Evolutionary conservation across 2,797 vertebrate species (phyloP).

Genomic region (Tympanoctomys barrerae): DNA sequence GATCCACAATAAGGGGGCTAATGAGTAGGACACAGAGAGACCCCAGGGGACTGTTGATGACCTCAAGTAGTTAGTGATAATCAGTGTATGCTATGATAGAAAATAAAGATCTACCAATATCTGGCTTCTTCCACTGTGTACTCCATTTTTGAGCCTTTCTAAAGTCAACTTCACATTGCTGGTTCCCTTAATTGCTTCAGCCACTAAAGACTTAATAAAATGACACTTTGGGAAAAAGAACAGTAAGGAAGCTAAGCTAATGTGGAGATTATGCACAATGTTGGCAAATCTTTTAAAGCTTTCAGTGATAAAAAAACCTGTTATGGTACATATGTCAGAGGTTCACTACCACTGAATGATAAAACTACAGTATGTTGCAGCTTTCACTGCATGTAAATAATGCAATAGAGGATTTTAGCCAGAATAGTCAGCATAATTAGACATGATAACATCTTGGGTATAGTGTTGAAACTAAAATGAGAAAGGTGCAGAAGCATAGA

Average conservation of each 20-base stretch:
- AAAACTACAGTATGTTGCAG: background rate
- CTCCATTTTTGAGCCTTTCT: background rate
- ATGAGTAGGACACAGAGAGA: background rate
- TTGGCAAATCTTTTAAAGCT: background rate
- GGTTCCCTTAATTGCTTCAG: background rate
- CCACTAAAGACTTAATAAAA: background rate
- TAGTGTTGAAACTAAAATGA: background rate
- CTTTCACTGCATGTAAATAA: slow-evolving; percentile 33
- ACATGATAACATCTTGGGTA: slow-evolving; percentile 5
- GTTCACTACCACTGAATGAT: background rate
- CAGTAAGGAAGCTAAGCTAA: background rate
- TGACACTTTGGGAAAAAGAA: slow-evolving; percentile 37
- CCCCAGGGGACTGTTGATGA: background rate
- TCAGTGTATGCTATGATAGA: background rate
- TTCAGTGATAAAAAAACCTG: background rate
- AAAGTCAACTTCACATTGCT: slow-evolving; percentile 7
- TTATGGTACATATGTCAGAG: background rate
- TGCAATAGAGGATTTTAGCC: background rate
- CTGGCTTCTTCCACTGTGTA: background rate
- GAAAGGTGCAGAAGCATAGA: background rate
- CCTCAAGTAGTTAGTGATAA: background rate
- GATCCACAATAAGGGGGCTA: background rate
- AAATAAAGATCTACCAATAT: background rate
- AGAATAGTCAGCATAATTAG: slow-evolving; percentile 15
- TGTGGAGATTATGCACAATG: background rate